Base-by-base conservation (phyloP, 35 echinoderm and acorn worm genomes). In the Apostichopus parvimensis region DNA sequence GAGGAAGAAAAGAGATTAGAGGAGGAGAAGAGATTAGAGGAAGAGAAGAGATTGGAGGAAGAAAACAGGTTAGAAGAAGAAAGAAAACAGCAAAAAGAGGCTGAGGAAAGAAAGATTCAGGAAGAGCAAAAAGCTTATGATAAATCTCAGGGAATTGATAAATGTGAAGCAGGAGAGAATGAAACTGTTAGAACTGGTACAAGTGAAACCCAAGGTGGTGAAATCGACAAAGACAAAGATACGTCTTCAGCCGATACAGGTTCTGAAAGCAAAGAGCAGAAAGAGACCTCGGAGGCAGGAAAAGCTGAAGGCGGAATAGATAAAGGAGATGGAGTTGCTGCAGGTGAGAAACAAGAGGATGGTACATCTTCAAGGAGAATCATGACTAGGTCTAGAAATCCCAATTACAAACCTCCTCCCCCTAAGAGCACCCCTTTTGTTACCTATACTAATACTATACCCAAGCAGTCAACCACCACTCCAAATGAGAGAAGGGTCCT, bases 391-490 rank as follows among this genome's bases (percentile, higher is more conserved):
- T 99, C 97, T 59, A 73, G 95, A 5, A 99, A 99, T 80, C 97
- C 97, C 17, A 99, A 99, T 81, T 99, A 99, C 75, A 99, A 99
- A 28, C 97, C 97, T n/a, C 97, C 97, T 1, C 97, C 97, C 4
- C 97, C 97, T 7, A 99, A 99, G 78, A 89, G 56, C 17, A 96
- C 97, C 58, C 95, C 97, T 9, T 99, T 94, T 92, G 73, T 99
- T 53, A 99, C 93, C 52, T 99, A 99, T 92, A 90, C 95, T n/a
- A 94, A 92, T 64, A 93, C 89, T 22, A 92, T 92, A 70, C 92
- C 96, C 45, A 95, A 83, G 72, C 57, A 61, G 21, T 77, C 93
- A 9, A 82, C 24, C 17, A 73, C 88, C 13, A 72, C 17, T 24
- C 80, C 87, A 52, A 66, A 4, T 23, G 5, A 54, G 45, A 57